These are phyloP conservation scores for Sussaba pulchella DNA, from an alignment of 2,888 invertebrate genomes.

Conservation along the genomic window DNA sequence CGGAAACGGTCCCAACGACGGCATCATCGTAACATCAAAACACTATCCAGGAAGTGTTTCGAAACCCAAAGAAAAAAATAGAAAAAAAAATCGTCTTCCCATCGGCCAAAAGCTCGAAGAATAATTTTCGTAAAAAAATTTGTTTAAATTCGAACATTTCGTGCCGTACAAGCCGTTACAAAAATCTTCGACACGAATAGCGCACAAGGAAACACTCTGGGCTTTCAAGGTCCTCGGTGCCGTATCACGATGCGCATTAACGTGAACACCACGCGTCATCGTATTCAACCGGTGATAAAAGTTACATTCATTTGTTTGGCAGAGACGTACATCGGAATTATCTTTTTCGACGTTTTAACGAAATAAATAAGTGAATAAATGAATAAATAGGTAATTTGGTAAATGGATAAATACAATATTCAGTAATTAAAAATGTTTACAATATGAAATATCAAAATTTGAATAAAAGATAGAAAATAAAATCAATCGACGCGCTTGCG, in stretches of 20 bases:
- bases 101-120: slow-evolving; percentile 71
- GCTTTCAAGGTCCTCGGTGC: slow-evolving; percentile 55
- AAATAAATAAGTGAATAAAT: slow-evolving; percentile 6
- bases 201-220: slow-evolving; percentile 37
- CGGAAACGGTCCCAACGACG: slow-evolving; percentile 67
- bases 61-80: neutral
- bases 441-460: no score
- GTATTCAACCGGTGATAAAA: slow-evolving; percentile 60
- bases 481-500: no score
- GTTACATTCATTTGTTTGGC: slow-evolving; percentile 45
- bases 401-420: no score
- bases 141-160: neutral
- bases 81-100: slow-evolving; percentile 59
- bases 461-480: no score
- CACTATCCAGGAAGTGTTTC: slow-evolving; percentile 18
- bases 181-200: slow-evolving; percentile 52
- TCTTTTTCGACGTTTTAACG: slow-evolving; percentile 20
- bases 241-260: slow-evolving; percentile 48
- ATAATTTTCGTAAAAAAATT: slow-evolving; percentile 78
- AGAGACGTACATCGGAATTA: slow-evolving; percentile 35
- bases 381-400: no score
- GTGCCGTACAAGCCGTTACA: slow-evolving; percentile 34
- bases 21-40: slow-evolving; percentile 66
- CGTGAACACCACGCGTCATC: slow-evolving; percentile 60
- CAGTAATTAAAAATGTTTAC: no score